These are phyloP conservation scores for Limanda limanda DNA, from an alignment of 2,113 vertebrate genomes.

Conservation along the genomic window DNA sequence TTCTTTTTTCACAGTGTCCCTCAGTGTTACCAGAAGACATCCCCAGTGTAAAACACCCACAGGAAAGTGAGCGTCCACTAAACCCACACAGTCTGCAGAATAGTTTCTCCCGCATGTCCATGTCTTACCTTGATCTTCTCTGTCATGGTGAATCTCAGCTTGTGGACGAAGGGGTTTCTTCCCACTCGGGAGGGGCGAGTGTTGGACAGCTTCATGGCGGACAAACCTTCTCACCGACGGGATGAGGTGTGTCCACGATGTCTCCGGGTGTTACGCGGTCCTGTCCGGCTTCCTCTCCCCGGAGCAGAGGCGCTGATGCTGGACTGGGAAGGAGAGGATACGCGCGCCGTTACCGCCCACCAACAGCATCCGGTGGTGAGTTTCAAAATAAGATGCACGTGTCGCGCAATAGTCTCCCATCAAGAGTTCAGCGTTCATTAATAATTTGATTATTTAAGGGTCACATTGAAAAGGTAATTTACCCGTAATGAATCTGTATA, in stretches of 20 bases:
- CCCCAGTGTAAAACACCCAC: too few species aligned
- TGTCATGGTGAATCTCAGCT: slow-evolving; percentile 82
- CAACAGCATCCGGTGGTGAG: background rate
- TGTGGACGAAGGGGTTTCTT: slow-evolving; percentile 88
- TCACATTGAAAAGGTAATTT: too few species aligned
- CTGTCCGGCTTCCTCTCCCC: background rate
- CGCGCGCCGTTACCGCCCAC: rapidly evolving
- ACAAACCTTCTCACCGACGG: background rate
- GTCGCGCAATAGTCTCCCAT: too few species aligned
- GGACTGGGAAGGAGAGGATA: background rate
- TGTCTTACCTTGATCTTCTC: slow-evolving; percentile 89
- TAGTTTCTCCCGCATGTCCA: background rate
- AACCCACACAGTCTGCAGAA: background rate
- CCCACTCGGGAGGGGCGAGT: slow-evolving; percentile 66
- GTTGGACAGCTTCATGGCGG: slow-evolving; percentile 82
- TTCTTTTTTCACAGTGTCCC: background rate
- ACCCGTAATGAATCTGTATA: too few species aligned
- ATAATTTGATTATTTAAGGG: too few species aligned
- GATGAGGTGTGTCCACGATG: background rate
- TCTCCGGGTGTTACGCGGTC: background rate
- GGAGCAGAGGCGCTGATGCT: slow-evolving; percentile 11
- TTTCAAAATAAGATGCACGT: slow-evolving; percentile 45
- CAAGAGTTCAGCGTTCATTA: too few species aligned
- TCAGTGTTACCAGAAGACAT: too few species aligned
- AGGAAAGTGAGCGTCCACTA: too few species aligned